phyloP scores from a whole-genome alignment of 37 sponge, comb jelly and placozoan genomes.

The Ianthella basta region DNA sequence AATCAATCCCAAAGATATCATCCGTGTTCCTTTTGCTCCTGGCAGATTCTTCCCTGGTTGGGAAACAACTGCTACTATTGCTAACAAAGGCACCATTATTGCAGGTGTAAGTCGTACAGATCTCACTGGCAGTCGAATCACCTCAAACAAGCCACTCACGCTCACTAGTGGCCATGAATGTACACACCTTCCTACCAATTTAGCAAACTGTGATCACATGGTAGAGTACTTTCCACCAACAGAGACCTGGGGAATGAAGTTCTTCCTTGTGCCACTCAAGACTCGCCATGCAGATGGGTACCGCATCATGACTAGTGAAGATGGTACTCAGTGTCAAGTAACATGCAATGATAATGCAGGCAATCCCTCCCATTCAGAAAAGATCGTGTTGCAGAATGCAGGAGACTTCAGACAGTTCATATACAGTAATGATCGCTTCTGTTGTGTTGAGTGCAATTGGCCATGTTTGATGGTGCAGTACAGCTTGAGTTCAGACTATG shows the following conservation, averaged over 20 bases:
- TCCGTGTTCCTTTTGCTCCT: too few species aligned
- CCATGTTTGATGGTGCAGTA: not conserved
- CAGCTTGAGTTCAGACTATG: not conserved
- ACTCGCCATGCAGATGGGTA: not conserved
- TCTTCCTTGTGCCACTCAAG: not conserved
- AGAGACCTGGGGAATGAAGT: slow-evolving; percentile 11
- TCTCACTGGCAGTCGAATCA: slow-evolving; percentile 26
- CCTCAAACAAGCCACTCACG: slow-evolving; percentile 42
- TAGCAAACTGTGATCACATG: slow-evolving; percentile 38
- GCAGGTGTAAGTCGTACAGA: not conserved
- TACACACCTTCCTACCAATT: slow-evolving; percentile 36
- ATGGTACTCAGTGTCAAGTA: not conserved
- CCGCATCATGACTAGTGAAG: slow-evolving; percentile 1
- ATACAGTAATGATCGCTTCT: not conserved
- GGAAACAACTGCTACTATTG: too few species aligned
- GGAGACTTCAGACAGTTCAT: not conserved
- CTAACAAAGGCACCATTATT: too few species aligned
- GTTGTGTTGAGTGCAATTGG: not conserved
- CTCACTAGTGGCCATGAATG: slow-evolving; percentile 56
- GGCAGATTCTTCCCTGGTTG: too few species aligned
- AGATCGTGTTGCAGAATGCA: not conserved
- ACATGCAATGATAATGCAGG: not conserved
- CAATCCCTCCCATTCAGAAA: not conserved
- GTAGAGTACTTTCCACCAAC: slow-evolving; percentile 39
- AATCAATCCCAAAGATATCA: too few species aligned